A percentile compares a stretch with the other conserved stretches of the same genome.
Conservation (phyloP, 2,888 invertebrate genomes). For the Harpalus rufipes region DNA sequence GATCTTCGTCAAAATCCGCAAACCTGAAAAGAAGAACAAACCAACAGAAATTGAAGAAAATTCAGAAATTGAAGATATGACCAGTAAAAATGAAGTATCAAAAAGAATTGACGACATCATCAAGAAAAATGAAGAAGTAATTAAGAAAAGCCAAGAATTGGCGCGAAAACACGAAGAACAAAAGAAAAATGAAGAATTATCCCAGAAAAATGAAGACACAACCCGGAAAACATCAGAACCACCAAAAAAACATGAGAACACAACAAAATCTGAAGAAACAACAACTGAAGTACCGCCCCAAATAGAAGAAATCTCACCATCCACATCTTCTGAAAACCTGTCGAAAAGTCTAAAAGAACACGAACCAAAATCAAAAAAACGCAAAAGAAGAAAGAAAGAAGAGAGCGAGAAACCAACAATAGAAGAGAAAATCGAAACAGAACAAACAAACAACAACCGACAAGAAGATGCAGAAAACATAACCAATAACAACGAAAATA, state of each 20-base stretch:
- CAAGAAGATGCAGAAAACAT: background rate
- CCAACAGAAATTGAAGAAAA: background rate
- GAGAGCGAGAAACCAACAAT: background rate
- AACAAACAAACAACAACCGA: background rate
- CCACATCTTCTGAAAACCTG: background rate
- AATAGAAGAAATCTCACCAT: background rate
- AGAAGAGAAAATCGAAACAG: background rate
- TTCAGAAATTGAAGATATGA: background rate
- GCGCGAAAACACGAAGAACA: background rate
- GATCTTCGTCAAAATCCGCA: slow-evolving; percentile 22
- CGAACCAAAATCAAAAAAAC: background rate
- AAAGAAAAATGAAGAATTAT: background rate
- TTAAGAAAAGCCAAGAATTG: too few relatives aligned
- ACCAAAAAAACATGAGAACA: background rate
- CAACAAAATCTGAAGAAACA: background rate
- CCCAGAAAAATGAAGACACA: background rate
- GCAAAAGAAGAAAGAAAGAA: slow-evolving; percentile 4
- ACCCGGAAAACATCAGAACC: background rate
- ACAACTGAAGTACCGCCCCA: background rate
- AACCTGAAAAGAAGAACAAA: slow-evolving; percentile 5
- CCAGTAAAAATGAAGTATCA: background rate
- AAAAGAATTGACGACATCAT: background rate
- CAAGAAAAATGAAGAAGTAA: slow-evolving; percentile 1
- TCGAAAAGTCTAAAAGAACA: background rate
- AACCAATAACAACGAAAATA: background rate